Evolutionary conservation across 2,113 vertebrate species (phyloP).

Genomic region (Lophotis ruficrista): DNA sequence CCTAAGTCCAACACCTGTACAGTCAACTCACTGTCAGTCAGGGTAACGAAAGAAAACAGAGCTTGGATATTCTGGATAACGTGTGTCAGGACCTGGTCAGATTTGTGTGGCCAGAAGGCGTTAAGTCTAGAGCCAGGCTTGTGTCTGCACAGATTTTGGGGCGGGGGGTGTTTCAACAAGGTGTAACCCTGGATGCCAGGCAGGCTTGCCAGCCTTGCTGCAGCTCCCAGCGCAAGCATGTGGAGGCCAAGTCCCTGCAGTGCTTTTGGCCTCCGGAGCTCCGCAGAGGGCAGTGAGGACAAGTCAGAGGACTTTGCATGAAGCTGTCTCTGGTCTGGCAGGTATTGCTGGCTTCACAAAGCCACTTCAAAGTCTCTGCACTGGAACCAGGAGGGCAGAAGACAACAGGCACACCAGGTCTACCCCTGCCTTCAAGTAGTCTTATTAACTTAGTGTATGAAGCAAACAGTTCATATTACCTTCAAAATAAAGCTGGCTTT

Average conservation of each 20-base stretch:
- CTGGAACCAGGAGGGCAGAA: not conserved
- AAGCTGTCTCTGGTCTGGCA: not conserved
- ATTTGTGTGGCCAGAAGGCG: not conserved
- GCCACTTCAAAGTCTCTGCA: not conserved
- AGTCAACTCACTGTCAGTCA: not conserved
- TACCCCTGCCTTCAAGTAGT: not conserved
- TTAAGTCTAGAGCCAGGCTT: not conserved
- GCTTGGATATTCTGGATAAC: not conserved
- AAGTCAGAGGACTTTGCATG: not conserved
- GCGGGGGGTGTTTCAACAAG: not conserved
- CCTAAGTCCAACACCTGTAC: not conserved
- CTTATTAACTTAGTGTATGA: fast-evolving
- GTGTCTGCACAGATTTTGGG: not conserved
- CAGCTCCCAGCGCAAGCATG: not conserved
- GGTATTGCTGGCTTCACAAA: not conserved
- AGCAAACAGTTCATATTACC: not conserved
- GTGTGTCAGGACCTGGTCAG: fast-evolving
- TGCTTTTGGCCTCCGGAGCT: not conserved
- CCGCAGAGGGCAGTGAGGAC: not conserved
- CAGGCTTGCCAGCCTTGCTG: not conserved
- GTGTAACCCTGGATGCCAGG: not conserved
- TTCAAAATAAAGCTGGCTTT: not conserved
- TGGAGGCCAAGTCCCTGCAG: not conserved
- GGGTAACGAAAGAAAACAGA: not conserved
- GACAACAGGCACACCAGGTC: not conserved